Percentiles rank a stretch among this genome's conserved stretches.
Conservation (phyloP, 2,888 invertebrate genomes). For the Drosophila seclusa region DNA sequence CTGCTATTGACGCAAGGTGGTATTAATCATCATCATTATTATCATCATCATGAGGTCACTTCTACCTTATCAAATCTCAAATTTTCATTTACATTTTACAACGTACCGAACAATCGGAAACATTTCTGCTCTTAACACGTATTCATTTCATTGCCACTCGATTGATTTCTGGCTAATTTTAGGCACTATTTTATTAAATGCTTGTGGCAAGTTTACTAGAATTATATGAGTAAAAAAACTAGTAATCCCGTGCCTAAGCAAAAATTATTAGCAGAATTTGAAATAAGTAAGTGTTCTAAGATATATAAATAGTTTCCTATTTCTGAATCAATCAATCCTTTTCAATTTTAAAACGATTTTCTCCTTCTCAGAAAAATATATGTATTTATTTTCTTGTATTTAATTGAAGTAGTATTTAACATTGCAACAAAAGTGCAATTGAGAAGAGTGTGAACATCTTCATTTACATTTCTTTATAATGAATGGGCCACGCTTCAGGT, state of each 20-base stretch:
- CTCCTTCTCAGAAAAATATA: not conserved
- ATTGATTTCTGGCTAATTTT: not conserved
- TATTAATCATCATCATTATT: constrained; percentile 44
- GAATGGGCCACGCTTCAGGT: constrained; percentile 53
- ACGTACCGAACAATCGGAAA: constrained; percentile 1
- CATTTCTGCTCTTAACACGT: constrained; percentile 4
- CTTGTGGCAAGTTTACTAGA: not conserved
- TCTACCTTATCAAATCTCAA: constrained; percentile 2
- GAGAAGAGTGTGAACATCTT: constrained; percentile 18
- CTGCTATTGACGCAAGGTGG: constrained; percentile 18
- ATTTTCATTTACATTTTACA: constrained; percentile 18
- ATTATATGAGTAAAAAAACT: not conserved
- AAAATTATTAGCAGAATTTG: not conserved
- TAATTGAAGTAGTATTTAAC: not conserved
- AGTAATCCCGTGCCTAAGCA: not conserved
- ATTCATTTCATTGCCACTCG: not conserved
- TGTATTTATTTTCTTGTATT: not conserved
- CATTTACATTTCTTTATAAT: constrained; percentile 63
- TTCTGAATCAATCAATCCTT: not conserved
- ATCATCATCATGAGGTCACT: constrained; percentile 17
- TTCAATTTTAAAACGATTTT: not conserved
- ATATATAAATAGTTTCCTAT: not conserved
- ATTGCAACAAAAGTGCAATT: not conserved
- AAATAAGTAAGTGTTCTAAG: not conserved
- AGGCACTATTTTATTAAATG: not conserved